Conservation (phyloP, 2,888 invertebrate species). For the Chironomus tentans region DNA sequence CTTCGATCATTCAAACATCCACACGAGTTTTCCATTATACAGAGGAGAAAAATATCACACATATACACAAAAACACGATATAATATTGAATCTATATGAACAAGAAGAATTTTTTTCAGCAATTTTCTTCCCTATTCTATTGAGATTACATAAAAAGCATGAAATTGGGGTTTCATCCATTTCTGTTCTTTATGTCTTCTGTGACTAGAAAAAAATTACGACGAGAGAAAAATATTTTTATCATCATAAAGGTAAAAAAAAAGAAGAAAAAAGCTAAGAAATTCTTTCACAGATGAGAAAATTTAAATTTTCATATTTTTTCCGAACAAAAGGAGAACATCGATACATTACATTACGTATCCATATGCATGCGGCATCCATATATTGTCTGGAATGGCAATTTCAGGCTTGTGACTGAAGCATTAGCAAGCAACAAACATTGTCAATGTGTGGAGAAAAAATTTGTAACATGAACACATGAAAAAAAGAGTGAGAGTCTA, state of each 20-base stretch:
- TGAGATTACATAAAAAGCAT: slow-evolving; percentile 25
- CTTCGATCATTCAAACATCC: neutral
- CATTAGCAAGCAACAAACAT: too few relatives aligned
- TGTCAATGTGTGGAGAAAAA: neutral
- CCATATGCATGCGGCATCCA: too few relatives aligned
- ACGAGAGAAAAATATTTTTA: neutral
- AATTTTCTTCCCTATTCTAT: slow-evolving; percentile 14
- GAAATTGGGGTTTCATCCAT: slow-evolving; percentile 22
- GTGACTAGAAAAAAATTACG: neutral
- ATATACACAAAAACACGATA: too few relatives aligned
- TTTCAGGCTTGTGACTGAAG: too few relatives aligned
- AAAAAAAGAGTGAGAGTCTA: neutral
- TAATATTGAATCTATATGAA: neutral
- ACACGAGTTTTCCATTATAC: neutral
- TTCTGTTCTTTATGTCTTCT: neutral
- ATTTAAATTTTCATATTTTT: slow-evolving; percentile 7
- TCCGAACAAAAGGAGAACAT: neutral
- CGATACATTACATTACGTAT: neutral
- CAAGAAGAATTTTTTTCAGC: neutral
- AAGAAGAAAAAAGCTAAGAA: neutral
- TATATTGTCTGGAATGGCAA: too few relatives aligned
- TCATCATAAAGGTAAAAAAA: neutral
- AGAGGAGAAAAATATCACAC: neutral
- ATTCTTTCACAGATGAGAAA: slow-evolving; percentile 9
- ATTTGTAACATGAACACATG: neutral